Conservation (phyloP, 2,797 vertebrate species). For the Halcyon chelicuti region DNA sequence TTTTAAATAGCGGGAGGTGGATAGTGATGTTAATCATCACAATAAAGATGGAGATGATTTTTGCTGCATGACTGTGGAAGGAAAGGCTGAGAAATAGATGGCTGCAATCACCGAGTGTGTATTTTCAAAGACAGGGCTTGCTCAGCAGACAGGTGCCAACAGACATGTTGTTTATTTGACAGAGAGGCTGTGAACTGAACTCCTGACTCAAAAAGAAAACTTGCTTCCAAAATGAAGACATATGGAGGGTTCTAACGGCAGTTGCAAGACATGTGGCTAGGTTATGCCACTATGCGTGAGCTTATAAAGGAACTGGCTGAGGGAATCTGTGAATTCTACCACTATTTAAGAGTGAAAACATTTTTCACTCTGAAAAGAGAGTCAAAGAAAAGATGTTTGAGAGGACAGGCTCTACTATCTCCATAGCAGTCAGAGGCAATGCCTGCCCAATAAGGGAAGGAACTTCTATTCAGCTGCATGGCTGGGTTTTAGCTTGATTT, state of each 20-base stretch:
- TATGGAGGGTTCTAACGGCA: slow-evolving; percentile 37
- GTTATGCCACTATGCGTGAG: slow-evolving; percentile 3
- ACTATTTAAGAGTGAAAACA: not conserved
- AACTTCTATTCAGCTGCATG: not conserved
- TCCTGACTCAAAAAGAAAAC: slow-evolving; percentile 42
- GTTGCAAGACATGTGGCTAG: slow-evolving; percentile 24
- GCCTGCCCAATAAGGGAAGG: not conserved
- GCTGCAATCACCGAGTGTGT: slow-evolving; percentile 38
- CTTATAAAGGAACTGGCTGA: not conserved
- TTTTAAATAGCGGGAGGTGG: not conserved
- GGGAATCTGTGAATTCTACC: not conserved
- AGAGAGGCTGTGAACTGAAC: slow-evolving; percentile 51
- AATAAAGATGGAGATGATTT: not conserved
- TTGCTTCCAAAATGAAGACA: slow-evolving; percentile 46
- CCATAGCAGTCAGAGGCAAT: fast-evolving
- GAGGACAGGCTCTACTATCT: not conserved
- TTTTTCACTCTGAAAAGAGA: not conserved
- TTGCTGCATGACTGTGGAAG: not conserved
- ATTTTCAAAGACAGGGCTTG: slow-evolving; percentile 55
- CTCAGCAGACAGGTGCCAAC: slow-evolving; percentile 58
- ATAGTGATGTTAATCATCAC: not conserved
- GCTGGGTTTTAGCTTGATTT: not conserved
- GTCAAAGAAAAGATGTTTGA: not conserved
- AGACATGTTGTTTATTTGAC: slow-evolving; percentile 42
- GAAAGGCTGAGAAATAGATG: slow-evolving; percentile 49